Evolutionary conservation across 2,797 vertebrate genomes (phyloP), one percentile per base, ranked within the genome.

Genomic region (Semaprochilodus insignis): DNA sequence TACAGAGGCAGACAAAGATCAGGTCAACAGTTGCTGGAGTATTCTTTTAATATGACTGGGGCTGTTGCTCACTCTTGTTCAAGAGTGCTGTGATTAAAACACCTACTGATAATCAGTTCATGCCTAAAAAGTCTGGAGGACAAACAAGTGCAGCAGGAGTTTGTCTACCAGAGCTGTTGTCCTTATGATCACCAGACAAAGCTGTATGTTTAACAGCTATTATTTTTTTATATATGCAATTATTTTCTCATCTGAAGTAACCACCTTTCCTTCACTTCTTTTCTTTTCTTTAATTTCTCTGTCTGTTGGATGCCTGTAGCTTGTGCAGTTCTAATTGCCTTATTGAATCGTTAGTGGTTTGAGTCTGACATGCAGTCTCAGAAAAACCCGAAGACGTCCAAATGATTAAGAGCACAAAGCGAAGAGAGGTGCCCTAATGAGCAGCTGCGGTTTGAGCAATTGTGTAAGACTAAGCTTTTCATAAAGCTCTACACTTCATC

Each of bases 381-480:
- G 8, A 21, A 44, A 69, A 69, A 31, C 11, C 17, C 67, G n/a
- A 23, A n/a, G 67, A n/a, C 21, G n/a, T 70, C 36, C 36, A n/a
- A 70, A 21, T 23, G 40, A 70, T 23, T 15, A 11, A 48, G 21
- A 70, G 23, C 10, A 48, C 40, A 23, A 70, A 70, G 40, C 3
- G 4, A 21, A 2, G 66, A 36, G 31, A 44, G 44, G 66, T 40
- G 66, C 23, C 19, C 40, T 23, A 44, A 44, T 23, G 36, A 70
- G 40, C 67, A 70, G 40, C 36, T 48, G 21, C 36, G 48, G 36
- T 48, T 48, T 48, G 14, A 70, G 67, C 67, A 48, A 48, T 70
- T n/a, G 13, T 70, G 67, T n/a, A 70, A 44, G 67, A 48, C 34
- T 70, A n/a, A 44, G 67, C 67, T 44, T 6, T 36, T 66, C 62